Percentiles rank a stretch among this genome's conserved stretches.
Evolutionary conservation across 2,113 vertebrate genomes (phyloP).

Genomic region (Neodontobutis hainanensis): DNA sequence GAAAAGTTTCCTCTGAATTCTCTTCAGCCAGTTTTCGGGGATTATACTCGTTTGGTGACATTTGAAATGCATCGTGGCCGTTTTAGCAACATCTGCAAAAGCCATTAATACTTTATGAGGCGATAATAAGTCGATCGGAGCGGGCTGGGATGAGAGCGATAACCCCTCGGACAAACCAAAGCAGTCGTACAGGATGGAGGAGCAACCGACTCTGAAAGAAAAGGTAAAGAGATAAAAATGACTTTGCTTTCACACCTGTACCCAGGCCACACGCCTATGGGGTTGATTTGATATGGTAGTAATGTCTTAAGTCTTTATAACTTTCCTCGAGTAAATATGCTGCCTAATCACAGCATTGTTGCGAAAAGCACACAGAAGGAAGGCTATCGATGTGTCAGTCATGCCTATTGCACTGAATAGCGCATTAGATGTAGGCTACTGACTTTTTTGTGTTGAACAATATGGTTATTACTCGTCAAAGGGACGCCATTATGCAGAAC

Average conservation of each 20-base stretch:
- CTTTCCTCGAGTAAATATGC: too few relatives aligned
- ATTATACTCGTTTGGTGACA: constrained; percentile 20
- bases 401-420: constrained; percentile 33
- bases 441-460: neutral
- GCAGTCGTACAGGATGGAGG: constrained; percentile 79
- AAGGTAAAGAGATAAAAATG: constrained; percentile 72
- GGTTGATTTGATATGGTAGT: too few relatives aligned
- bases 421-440: constrained; percentile 15
- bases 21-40: constrained; percentile 20
- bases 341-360: constrained; percentile 35
- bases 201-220: constrained; percentile 74
- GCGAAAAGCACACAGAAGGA: constrained; percentile 57
- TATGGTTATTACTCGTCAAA: too few relatives aligned
- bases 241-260: neutral
- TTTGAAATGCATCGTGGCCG: constrained; percentile 3
- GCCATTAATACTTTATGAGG: constrained; percentile 8
- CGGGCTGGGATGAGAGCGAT: constrained; percentile 77
- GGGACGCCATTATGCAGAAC: too few relatives aligned
- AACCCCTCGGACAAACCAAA: constrained; percentile 48
- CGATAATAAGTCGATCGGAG: constrained; percentile 30
- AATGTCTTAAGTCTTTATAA: too few relatives aligned
- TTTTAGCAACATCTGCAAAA: neutral
- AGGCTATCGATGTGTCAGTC: constrained; percentile 71
- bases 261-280: neutral
- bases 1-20: constrained; percentile 66